Base-by-base conservation (phyloP, 1,140 invertebrate species). In the Nomia melanderi region DNA sequence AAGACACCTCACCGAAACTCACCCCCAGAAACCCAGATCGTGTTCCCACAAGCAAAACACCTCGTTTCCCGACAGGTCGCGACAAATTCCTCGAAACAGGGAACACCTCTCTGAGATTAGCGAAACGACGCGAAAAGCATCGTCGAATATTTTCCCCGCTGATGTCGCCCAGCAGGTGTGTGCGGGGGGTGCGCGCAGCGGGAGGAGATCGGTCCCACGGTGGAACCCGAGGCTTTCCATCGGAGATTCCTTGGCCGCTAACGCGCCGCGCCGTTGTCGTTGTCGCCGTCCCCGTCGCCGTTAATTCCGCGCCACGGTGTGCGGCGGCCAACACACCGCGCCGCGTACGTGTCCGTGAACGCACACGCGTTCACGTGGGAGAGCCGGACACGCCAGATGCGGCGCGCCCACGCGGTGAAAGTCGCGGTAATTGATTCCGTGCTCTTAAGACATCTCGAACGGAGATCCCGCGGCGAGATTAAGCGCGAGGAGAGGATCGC, bases 381-480 rank as follows among this genome's bases (percentile, higher is more conserved):
- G 41, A 44, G 41, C 41, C 41, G 41, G 41, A 17, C 6, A 6
- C 20, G 47, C 6, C 47, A 1, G 20, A 17, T n/a, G 47, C 20
- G 47, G 17, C 25, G 29, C 23, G 41, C 29, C 11, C 33, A 23
- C 17, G 25, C 33, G 65, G 39, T 17, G 41, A 1, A 5, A 4
- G 41, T 3, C 41, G 12, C 41, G 41, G 69, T 72, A 63, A 81
- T 78, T 47, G 63, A 27, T 90, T 89, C 86, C 81, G 78, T 82
- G 84, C 83, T 87, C 87, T 87, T 86, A 87, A 87, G 86, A 87
- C 86, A 87, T 88, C 87, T 86, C 81, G 41, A 12, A 78, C 77
- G 67, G 77, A 86, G 87, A 89, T 89, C 84, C 87, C 70, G 82
- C 78, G 79, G 76, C 50, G 54, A 86, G 88, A 88, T 88, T 85